Percentiles rank a stretch among this genome's conserved stretches.
Conservation (phyloP, 1,140 invertebrate species). For the Heliconius congener region DNA sequence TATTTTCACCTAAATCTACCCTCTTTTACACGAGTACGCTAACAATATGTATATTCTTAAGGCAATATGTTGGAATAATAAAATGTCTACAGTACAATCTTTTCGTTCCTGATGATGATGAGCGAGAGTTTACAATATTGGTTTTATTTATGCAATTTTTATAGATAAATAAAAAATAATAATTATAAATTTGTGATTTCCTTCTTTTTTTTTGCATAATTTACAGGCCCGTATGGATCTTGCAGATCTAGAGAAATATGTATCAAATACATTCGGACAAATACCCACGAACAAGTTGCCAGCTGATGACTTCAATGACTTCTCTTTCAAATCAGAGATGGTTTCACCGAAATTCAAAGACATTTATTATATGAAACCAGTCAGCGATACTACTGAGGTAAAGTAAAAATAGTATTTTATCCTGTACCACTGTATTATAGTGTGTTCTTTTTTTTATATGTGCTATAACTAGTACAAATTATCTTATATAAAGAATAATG, state of each 20-base stretch:
- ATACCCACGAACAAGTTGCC: conserved; percentile 85
- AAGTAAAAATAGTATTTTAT: conserved; percentile 1
- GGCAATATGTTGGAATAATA: too few relatives aligned
- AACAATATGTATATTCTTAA: too few relatives aligned
- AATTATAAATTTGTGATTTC: background rate
- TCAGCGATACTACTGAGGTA: conserved; percentile 87
- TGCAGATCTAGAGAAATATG: conserved; percentile 85
- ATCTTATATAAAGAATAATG: too few relatives aligned
- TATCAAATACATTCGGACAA: conserved; percentile 78
- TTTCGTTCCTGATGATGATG: background rate
- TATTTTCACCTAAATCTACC: too few relatives aligned
- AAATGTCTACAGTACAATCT: too few relatives aligned
- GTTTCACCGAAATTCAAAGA: conserved; percentile 84
- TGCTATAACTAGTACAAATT: too few relatives aligned
- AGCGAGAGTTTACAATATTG: background rate
- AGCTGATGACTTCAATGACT: conserved; percentile 82
- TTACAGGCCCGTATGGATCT: conserved; percentile 88
- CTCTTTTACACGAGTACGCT: too few relatives aligned
- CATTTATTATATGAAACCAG: conserved; percentile 90
- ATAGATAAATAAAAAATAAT: too few relatives aligned
- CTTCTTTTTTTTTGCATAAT: background rate
- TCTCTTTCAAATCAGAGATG: conserved; percentile 60
- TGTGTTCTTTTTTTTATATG: too few relatives aligned
- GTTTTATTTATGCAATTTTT: background rate
- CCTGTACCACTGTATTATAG: too few relatives aligned